A percentile compares a stretch with the other conserved stretches of the same genome.
Evolutionary conservation across 2,113 vertebrate species (phyloP).

Genomic region (Dendropsophus ebraccatus): DNA sequence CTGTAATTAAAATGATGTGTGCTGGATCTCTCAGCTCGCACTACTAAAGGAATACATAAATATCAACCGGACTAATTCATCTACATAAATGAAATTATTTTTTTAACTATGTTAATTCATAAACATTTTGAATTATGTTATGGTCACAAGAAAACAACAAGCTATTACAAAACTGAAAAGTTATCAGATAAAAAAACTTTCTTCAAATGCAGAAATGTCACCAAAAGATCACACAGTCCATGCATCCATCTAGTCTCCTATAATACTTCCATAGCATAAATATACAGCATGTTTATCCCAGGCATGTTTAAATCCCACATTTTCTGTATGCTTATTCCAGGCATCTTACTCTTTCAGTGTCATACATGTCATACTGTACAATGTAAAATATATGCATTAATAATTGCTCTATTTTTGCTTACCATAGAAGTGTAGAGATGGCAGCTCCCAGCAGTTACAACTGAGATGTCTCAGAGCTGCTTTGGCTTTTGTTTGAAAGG

Average conservation of each 20-base stretch:
- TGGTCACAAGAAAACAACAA: background rate
- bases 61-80: background rate
- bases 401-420: background rate
- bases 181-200: background rate
- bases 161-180: too few species aligned
- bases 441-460: background rate
- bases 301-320: too few species aligned
- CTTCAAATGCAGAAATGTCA: background rate
- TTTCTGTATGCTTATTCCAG: too few species aligned
- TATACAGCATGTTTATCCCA: too few species aligned
- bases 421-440: background rate
- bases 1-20: conserved; percentile 3
- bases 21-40: background rate
- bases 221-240: too few species aligned
- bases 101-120: background rate
- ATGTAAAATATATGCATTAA: background rate
- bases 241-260: too few species aligned
- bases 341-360: too few species aligned
- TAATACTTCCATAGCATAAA: too few species aligned
- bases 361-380: background rate
- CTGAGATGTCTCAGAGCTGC: background rate
- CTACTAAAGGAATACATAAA: conserved; percentile 4
- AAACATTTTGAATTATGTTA: background rate
- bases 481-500: background rate
- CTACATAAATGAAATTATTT: background rate